These are phyloP conservation scores for Uropsilus gracilis DNA, from an alignment of 2,113 vertebrate species.

Conservation along the genomic window DNA sequence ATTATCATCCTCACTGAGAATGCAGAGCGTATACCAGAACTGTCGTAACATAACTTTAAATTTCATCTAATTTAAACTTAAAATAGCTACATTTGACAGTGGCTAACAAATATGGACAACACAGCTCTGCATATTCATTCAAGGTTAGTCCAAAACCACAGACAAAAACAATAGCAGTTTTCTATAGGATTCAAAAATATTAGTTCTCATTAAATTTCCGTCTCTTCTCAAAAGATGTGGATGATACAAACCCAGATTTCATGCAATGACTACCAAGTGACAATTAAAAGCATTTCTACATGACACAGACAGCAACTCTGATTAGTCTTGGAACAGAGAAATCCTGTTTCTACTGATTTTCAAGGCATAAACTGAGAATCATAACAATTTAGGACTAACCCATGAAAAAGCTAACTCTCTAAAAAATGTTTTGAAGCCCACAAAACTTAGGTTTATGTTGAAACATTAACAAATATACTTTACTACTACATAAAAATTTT, in stretches of 20 bases:
- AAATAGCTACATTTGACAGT: slow-evolving; percentile 12
- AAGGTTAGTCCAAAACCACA: neutral
- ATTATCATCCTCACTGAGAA: neutral
- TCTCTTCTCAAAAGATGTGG: neutral
- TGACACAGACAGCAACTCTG: neutral
- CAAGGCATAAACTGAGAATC: neutral
- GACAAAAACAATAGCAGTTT: neutral
- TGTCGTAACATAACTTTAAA: neutral
- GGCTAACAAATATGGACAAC: neutral
- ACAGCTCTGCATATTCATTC: neutral
- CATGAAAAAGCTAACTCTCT: neutral
- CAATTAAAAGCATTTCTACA: neutral
- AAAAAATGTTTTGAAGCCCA: neutral
- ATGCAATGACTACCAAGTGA: neutral
- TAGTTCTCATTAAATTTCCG: slow-evolving; percentile 23
- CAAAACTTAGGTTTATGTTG: neutral
- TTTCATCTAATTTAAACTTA: slow-evolving; percentile 33
- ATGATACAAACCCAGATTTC: neutral
- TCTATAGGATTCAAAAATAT: slow-evolving; percentile 10
- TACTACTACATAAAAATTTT: slow-evolving; percentile 21
- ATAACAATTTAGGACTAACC: slow-evolving; percentile 20
- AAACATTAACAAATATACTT: neutral
- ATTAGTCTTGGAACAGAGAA: neutral
- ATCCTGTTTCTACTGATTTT: neutral
- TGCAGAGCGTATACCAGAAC: neutral